Evolutionary conservation across 2,797 vertebrate species (phyloP), one percentile per base, ranked within the genome.

Genomic region (Hirundo rustica): DNA sequence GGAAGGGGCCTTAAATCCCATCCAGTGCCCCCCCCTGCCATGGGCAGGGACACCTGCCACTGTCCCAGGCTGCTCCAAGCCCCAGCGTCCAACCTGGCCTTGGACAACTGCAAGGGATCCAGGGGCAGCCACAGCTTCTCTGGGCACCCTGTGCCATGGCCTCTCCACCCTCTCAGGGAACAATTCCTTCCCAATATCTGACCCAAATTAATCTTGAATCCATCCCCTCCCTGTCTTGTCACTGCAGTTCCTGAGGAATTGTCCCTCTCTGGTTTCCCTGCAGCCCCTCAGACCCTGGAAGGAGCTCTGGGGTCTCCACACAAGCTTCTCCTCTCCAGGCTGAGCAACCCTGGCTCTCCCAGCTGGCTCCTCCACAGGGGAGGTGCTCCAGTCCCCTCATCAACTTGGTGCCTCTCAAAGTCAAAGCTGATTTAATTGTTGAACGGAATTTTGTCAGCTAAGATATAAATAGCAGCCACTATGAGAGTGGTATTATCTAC

Each of bases 21-120:
- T 2, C 5, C 25, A 3, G 1, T 73, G 0, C 8, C 40, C 40
- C 12, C 5, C 5, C 30, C 34, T 19, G 30, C 22, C 34, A 27
- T 48, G 26, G 32, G 4, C 54, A 48, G 54, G 48, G 62, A 61
- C 48, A 27, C 34, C 42, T 82, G 0, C 18, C 51, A 50, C 32
- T 27, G 38, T 32, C 18, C 66, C 55, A 55, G 22, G 36, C 13
- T 54, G 48, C 47, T 81, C 55, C 44, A 0, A 44, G 51, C 32
- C 44, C 36, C 60, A 48, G 0, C 27, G 19, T 20, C 58, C 61
- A 88, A 0, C 21, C 62, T 61, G 54, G 18, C 26, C 70, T 81
- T 42, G 70, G 34, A 0, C 70, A 75, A 75, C 48, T 74, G 32
- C 62, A 62, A 61, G 70, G 40, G 61, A 81, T 67, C 44, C 70